These are phyloP conservation scores for Drosophila niveifrons DNA, from an alignment of 2,888 invertebrate genomes.

Conservation along the genomic window DNA sequence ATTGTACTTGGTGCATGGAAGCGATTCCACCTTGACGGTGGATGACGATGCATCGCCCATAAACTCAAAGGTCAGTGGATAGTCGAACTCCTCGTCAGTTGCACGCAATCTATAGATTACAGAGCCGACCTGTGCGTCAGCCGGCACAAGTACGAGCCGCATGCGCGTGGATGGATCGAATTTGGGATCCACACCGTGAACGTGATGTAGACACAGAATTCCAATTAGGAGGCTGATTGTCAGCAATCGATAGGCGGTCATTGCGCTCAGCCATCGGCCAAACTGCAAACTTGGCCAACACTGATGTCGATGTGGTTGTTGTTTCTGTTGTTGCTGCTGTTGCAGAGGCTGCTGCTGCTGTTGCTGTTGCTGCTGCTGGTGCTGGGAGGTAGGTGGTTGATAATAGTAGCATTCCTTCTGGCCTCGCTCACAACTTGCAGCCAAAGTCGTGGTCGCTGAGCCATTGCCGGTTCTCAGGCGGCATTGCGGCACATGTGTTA, in stretches of 20 bases:
- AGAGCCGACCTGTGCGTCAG: constrained; percentile 93
- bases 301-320: constrained; percentile 42
- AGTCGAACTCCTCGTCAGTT: constrained; percentile 94
- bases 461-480: constrained; percentile 62
- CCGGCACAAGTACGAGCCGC: constrained; percentile 92
- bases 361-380: constrained; percentile 40
- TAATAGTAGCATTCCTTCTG: constrained; percentile 75
- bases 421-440: constrained; percentile 46
- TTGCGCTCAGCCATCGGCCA: constrained; percentile 72
- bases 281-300: constrained; percentile 58
- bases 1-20: constrained; percentile 94
- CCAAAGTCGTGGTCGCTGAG: constrained; percentile 46
- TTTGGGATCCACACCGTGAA: constrained; percentile 89
- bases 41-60: constrained; percentile 91
- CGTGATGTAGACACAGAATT: constrained; percentile 81
- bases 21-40: constrained; percentile 91
- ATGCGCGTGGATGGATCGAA: constrained; percentile 94
- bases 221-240: constrained; percentile 84
- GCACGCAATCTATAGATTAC: constrained; percentile 95
- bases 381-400: constrained; percentile 73
- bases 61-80: constrained; percentile 93
- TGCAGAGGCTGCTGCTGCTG: constrained; percentile 34
- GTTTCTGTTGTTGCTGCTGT: constrained; percentile 34
- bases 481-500: constrained; percentile 71
- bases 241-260: constrained; percentile 83